Percentiles rank a stretch among this genome's conserved stretches.
phyloP scores from a whole-genome alignment of 1,140 invertebrate genomes.

The Scaptomyza montana region DNA sequence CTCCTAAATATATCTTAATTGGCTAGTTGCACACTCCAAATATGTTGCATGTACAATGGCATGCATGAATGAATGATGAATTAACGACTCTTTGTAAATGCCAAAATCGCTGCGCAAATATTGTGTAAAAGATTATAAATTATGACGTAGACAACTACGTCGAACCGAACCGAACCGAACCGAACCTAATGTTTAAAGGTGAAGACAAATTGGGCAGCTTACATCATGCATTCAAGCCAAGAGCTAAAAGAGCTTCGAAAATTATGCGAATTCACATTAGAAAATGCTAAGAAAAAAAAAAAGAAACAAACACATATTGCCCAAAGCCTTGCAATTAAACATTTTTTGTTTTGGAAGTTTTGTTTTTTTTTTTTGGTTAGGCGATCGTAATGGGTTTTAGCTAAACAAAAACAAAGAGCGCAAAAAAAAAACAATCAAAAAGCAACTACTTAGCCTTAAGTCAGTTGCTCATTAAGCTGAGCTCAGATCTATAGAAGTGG shows the following conservation, averaged over 20 bases:
- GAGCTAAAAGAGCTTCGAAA: slow-evolving; percentile 14
- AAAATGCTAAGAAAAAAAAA: not conserved
- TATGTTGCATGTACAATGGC: too few relatives aligned
- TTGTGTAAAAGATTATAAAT: slow-evolving; percentile 58
- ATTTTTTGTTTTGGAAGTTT: too few relatives aligned
- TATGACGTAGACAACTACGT: slow-evolving; percentile 19
- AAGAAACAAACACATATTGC: slow-evolving; percentile 38
- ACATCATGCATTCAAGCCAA: slow-evolving; percentile 57
- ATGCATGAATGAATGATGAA: slow-evolving; percentile 39
- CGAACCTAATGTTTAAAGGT: slow-evolving; percentile 60
- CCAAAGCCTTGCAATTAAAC: slow-evolving; percentile 70
- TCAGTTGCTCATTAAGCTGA: slow-evolving; percentile 66
- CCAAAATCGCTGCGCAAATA: slow-evolving; percentile 47
- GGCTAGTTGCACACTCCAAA: too few relatives aligned
- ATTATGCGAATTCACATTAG: slow-evolving; percentile 12
- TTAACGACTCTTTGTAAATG: slow-evolving; percentile 39
- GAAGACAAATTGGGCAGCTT: slow-evolving; percentile 76
- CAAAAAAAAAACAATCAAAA: slow-evolving; percentile 6
- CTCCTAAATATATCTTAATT: too few relatives aligned
- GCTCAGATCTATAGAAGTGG: slow-evolving; percentile 37
- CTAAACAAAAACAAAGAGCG: not conserved
- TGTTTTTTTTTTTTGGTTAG: slow-evolving; percentile 60
- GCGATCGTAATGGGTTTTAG: slow-evolving; percentile 28
- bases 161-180: not conserved
- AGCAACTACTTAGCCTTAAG: slow-evolving; percentile 27